These are phyloP conservation scores for Kryptopterus vitreolus DNA, from an alignment of 2,797 vertebrate species.

Conservation along the genomic window DNA sequence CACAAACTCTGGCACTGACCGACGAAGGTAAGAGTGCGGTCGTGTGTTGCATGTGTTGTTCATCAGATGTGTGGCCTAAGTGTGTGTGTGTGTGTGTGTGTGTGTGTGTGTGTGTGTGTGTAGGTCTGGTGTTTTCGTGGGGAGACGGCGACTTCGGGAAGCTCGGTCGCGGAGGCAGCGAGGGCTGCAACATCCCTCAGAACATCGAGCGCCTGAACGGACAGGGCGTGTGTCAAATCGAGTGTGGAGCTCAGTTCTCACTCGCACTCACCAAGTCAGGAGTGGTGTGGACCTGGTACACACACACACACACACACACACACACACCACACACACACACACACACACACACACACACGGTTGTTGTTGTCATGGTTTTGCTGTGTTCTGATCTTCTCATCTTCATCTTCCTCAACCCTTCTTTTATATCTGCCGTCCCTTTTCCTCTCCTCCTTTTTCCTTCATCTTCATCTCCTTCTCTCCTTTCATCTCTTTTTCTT, in stretches of 20 bases:
- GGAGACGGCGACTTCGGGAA: constrained; percentile 98
- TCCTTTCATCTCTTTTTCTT: too few relatives aligned
- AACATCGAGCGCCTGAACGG: constrained; percentile 96
- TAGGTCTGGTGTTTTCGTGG: constrained; percentile 98
- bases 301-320: not conserved
- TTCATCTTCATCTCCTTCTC: too few relatives aligned
- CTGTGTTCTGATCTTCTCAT: too few relatives aligned
- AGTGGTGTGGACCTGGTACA: constrained; percentile 98
- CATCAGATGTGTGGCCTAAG: not conserved
- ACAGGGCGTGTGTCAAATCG: constrained; percentile 94
- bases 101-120: constrained; percentile 17
- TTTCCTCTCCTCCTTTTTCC: too few relatives aligned
- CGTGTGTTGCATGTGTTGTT: not conserved
- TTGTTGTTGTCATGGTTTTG: too few relatives aligned
- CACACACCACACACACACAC: not conserved
- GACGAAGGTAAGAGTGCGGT: constrained; percentile 84
- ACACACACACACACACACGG: not conserved
- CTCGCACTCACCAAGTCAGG: constrained; percentile 96
- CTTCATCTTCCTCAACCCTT: too few relatives aligned
- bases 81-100: constrained; percentile 23
- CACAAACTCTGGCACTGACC: constrained; percentile 93
- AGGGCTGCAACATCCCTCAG: constrained; percentile 97
- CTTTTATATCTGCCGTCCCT: too few relatives aligned
- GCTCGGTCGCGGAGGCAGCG: constrained; percentile 94
- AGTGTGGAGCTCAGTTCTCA: constrained; percentile 98